Evolutionary conservation across 2,797 vertebrate species (phyloP).

Genomic region (Rallus crepitans): DNA sequence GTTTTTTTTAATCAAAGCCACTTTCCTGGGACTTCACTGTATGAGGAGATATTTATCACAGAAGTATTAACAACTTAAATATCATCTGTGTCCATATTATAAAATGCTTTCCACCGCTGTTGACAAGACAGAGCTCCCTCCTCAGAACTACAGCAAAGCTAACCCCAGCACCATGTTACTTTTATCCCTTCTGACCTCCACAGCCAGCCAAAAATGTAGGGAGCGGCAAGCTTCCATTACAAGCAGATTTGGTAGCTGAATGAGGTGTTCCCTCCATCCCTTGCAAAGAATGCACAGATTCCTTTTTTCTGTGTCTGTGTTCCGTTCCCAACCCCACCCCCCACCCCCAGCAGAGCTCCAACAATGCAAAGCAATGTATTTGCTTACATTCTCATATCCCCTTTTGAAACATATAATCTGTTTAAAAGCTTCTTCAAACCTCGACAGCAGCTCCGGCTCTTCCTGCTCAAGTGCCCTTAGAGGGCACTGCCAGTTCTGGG

Average conservation of each 20-base stretch:
- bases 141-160: background rate
- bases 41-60: background rate
- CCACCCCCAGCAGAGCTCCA: background rate
- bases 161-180: background rate
- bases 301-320: background rate
- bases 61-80: background rate
- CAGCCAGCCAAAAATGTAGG: conserved; percentile 49
- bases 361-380: background rate
- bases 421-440: conserved; percentile 7
- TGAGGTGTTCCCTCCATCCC: conserved; percentile 21
- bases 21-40: background rate
- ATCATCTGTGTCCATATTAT: background rate
- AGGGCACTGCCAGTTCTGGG: background rate
- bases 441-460: background rate
- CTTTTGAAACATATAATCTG: background rate
- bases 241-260: background rate
- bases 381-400: background rate
- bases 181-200: conserved; percentile 31
- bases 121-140: background rate
- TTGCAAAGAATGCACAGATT: conserved; percentile 27
- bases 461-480: background rate
- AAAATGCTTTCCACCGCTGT: background rate
- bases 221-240: conserved; percentile 27
- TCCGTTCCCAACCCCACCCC: no score
- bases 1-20: conserved; percentile 13